Conservation (phyloP, 2,113 vertebrate species). For the Meles meles region DNA sequence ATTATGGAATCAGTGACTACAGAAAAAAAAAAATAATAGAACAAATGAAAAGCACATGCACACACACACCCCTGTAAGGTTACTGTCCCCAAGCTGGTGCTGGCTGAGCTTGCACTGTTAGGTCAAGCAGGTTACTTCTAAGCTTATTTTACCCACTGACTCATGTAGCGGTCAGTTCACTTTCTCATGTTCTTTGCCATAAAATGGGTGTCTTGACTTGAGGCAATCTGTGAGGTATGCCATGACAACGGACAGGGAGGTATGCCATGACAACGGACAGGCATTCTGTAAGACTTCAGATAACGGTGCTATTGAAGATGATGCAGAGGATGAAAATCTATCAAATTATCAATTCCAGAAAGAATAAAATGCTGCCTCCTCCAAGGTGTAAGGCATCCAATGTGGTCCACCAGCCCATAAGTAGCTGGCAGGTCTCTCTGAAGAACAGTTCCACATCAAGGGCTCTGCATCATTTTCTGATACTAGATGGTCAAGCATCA, state of each 20-base stretch:
- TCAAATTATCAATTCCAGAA: not conserved
- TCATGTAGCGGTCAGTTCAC: not conserved
- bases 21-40: not conserved
- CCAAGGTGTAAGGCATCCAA: not conserved
- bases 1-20: too few relatives aligned
- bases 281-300: not conserved
- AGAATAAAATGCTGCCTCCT: not conserved
- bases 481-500: not conserved
- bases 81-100: not conserved
- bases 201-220: not conserved
- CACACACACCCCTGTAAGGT: not conserved
- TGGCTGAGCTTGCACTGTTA: not conserved
- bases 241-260: not conserved
- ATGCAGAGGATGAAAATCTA: not conserved
- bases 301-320: not conserved
- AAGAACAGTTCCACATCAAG: too few relatives aligned
- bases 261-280: not conserved
- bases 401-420: not conserved
- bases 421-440: not conserved
- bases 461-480: not conserved
- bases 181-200: not conserved
- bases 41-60: not conserved
- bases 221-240: not conserved
- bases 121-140: not conserved
- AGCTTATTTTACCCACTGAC: not conserved